Conservation (phyloP, 2,113 vertebrate genomes). For the Pseudopipra pipra region DNA sequence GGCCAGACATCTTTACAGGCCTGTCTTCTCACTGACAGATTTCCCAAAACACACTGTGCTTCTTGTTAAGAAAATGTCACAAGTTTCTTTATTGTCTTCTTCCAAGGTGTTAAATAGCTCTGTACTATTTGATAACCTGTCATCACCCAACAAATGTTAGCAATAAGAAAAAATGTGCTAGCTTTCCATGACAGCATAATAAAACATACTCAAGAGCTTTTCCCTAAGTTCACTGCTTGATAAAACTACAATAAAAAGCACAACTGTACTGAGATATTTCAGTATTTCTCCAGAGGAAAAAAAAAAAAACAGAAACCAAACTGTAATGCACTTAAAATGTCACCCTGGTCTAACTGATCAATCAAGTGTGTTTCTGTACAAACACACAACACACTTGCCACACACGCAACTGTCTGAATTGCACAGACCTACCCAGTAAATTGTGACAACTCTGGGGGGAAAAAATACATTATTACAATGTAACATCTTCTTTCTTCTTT, state of each 20-base stretch:
- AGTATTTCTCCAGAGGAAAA: background rate
- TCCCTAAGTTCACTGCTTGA: background rate
- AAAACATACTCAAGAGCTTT: background rate
- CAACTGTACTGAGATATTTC: background rate
- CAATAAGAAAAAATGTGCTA: conserved; percentile 26
- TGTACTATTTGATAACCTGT: conserved; percentile 16
- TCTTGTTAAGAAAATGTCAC: conserved; percentile 34
- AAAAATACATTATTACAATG: background rate
- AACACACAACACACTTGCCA: background rate
- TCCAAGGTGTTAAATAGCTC: conserved; percentile 27
- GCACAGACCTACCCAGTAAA: background rate
- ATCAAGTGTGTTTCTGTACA: background rate
- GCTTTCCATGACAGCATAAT: background rate
- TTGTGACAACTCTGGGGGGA: background rate
- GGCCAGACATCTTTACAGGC: conserved; percentile 11
- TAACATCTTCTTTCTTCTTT: background rate
- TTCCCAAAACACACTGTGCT: background rate
- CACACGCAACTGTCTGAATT: fast-evolving
- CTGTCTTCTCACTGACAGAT: background rate
- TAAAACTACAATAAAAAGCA: background rate
- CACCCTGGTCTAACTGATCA: background rate
- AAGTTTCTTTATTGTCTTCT: background rate
- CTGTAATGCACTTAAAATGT: background rate
- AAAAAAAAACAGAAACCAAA: background rate
- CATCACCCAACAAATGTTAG: conserved; percentile 20